Evolutionary conservation across 2,113 vertebrate genomes (phyloP).

Genomic region (Seriola aureovittata): DNA sequence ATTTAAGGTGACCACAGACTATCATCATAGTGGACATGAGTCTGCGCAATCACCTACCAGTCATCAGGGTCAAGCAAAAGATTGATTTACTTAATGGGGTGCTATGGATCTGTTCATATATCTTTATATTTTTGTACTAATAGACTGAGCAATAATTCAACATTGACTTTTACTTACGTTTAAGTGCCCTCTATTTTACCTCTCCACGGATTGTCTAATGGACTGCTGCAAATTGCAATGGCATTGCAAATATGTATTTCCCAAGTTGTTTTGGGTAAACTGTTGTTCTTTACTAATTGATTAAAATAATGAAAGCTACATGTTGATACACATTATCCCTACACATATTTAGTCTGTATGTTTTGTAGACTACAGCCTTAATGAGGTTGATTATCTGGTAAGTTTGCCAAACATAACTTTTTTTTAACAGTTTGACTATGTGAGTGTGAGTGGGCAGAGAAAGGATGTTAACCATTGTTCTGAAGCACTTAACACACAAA

Average conservation of each 20-base stretch:
- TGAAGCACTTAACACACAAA: slow-evolving; percentile 16
- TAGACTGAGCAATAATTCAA: background rate
- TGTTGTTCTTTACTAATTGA: background rate
- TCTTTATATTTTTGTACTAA: slow-evolving; percentile 29
- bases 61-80: slow-evolving; percentile 10
- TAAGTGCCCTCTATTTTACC: background rate
- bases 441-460: background rate
- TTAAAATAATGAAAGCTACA: slow-evolving; percentile 15
- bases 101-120: background rate
- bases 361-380: background rate
- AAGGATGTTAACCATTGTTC: background rate
- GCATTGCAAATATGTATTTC: background rate
- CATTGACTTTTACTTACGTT: background rate
- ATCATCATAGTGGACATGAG: slow-evolving; percentile 7
- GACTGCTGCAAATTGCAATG: slow-evolving; percentile 23
- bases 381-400: background rate
- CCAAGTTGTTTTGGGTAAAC: background rate
- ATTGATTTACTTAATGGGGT: background rate
- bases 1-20: slow-evolving; percentile 35
- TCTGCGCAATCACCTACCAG: background rate
- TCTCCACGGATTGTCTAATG: background rate
- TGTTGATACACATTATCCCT: background rate
- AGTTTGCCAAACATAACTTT: background rate
- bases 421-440: background rate
- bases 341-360: background rate